A percentile compares a stretch with the other conserved stretches of the same genome.
These are phyloP conservation scores for Meriones unguiculatus DNA, from an alignment of 2,113 vertebrate genomes.

Conservation along the genomic window DNA sequence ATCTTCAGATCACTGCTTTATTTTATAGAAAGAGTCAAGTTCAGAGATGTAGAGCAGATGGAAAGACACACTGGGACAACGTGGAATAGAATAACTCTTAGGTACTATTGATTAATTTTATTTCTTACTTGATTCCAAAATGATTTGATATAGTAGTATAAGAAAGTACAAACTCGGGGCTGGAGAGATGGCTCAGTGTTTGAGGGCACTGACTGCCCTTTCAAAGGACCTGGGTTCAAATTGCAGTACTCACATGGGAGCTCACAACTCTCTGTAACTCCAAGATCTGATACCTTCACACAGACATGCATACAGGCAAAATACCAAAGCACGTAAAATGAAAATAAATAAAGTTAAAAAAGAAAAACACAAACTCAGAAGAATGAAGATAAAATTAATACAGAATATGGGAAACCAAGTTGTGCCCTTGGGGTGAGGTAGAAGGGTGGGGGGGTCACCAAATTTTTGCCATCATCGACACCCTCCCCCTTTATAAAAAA, in stretches of 20 bases:
- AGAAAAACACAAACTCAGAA: neutral
- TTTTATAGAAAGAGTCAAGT: neutral
- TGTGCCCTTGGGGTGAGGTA: neutral
- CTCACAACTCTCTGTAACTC: too few relatives aligned
- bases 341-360: too few relatives aligned
- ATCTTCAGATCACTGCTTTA: neutral
- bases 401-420: neutral
- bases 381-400: neutral
- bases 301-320: too few relatives aligned
- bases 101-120: neutral
- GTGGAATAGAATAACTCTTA: neutral
- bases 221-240: too few relatives aligned
- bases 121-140: neutral
- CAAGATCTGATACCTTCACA: too few relatives aligned
- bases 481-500: neutral
- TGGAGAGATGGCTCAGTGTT: too few relatives aligned
- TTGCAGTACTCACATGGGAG: too few relatives aligned
- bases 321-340: too few relatives aligned
- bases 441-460: neutral
- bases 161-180: too few relatives aligned
- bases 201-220: too few relatives aligned
- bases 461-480: neutral
- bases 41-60: too few relatives aligned
- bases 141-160: neutral
- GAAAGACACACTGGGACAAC: neutral